Evolutionary conservation across 2,113 vertebrate genomes (phyloP).

Genomic region (Ciconia maguari): DNA sequence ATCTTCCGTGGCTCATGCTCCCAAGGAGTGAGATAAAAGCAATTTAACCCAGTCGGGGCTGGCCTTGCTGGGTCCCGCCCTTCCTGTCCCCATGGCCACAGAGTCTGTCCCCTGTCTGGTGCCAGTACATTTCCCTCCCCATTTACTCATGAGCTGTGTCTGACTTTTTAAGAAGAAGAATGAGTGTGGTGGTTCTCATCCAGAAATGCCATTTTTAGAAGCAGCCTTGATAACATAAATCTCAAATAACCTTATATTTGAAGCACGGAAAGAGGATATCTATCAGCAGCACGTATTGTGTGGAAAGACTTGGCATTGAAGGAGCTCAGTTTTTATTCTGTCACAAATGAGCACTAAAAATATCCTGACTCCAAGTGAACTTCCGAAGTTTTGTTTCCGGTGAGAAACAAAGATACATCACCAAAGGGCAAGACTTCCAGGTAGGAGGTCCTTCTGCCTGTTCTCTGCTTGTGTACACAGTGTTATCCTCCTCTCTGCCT

Average conservation of each 20-base stretch:
- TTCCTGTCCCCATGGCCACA: not conserved
- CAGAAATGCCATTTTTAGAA: not conserved
- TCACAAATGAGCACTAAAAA: slow-evolving; percentile 28
- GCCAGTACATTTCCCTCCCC: not conserved
- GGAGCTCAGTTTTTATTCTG: not conserved
- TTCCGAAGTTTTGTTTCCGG: not conserved
- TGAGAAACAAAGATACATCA: not conserved
- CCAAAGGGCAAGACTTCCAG: not conserved
- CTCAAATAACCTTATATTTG: not conserved
- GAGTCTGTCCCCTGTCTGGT: not conserved
- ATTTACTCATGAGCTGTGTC: not conserved
- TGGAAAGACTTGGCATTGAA: not conserved
- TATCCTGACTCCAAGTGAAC: not conserved
- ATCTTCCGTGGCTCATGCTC: not conserved
- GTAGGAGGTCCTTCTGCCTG: not conserved
- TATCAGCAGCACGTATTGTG: not conserved
- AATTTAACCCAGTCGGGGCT: not conserved
- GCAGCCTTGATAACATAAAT: not conserved
- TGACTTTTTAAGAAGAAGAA: not conserved
- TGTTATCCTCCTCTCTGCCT: not conserved
- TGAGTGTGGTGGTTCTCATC: not conserved
- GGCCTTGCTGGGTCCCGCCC: not conserved
- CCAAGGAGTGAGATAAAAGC: not conserved
- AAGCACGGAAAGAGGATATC: not conserved
- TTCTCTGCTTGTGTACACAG: not conserved